Evolutionary conservation across 2,888 invertebrate genomes (phyloP), one percentile per base, ranked within the genome.

Genomic region (Aspidiotus destructor): DNA sequence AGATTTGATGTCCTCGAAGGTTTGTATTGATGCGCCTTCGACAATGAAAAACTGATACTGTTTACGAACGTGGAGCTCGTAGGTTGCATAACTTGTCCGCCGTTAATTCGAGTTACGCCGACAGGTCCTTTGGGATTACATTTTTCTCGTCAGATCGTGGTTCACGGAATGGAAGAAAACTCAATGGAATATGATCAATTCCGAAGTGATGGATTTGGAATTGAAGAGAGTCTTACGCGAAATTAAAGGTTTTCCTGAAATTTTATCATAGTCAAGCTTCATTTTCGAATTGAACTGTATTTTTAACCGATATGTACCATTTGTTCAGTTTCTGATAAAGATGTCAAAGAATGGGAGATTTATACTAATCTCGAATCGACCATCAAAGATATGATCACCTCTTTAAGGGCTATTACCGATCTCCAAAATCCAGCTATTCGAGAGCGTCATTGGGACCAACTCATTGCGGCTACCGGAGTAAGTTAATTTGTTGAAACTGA

Each of bases 101-200:
- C 28, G 28, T 28, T 28, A 48, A 48, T 48, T 11, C 48, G 2
- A n/a, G 48, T 13, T 6, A 48, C n/a, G 48, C 40, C 48, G 15
- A 1, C 77, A 88, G 83, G 84, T 85, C 75, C 81, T 95, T 41
- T 96, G 96, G 96, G 95, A 96, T 78, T 93, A 91, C 76, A 86
- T 89, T 55, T 81, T 83, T 72, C 84, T 93, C 48, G 88, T 93
- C 28, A 82, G 85, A 75, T 87, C 88, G 1, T 88, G 87, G 69
- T 86, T 96, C 69, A 86, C 89, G 64, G 90, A 90, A 76, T 97
- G 96, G 96, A 93, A 94, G 78, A 89, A 85, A 70, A 95, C 94
- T 0, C 85, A 88, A 0, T 97, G 96, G 96, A 88, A 88, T 75
- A 89, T 90, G 75, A 92, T 96, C 70, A 93, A 96, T 74, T 90